phyloP scores from a whole-genome alignment of 53 echinoderm and acorn worm genomes.

The Echinometra lucunter region DNA sequence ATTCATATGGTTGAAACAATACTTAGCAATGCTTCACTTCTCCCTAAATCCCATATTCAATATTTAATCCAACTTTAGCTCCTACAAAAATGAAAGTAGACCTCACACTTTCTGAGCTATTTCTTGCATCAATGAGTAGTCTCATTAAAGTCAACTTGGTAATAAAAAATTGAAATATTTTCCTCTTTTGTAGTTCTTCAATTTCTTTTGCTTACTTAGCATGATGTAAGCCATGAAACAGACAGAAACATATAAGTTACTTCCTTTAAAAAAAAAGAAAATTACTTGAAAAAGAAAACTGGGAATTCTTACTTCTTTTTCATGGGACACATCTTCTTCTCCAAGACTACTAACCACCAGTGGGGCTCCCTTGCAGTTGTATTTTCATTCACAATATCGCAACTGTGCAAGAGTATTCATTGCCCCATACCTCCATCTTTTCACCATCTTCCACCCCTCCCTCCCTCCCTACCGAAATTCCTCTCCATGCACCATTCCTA shows the following conservation, averaged over 20 bases:
- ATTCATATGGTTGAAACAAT: not conserved
- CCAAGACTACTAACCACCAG: constrained; percentile 37
- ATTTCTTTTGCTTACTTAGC: not conserved
- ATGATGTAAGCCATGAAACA: not conserved
- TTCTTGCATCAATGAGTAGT: not conserved
- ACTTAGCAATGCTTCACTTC: not conserved
- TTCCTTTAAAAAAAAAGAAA: not conserved
- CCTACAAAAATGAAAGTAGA: not conserved
- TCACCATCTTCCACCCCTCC: not conserved
- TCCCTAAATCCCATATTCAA: not conserved
- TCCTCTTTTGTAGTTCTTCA: not conserved
- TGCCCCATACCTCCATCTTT: not conserved
- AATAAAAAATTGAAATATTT: not conserved
- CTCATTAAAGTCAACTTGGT: not conserved
- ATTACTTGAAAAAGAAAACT: not conserved
- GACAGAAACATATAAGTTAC: too few species aligned
- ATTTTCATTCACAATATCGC: constrained; percentile 70
- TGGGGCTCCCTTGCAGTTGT: constrained; percentile 28
- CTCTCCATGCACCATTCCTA: not conserved
- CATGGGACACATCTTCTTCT: not conserved
- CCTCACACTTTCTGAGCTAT: not conserved
- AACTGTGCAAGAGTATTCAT: constrained; percentile 58
- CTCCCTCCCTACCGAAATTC: not conserved
- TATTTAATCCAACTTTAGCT: not conserved
- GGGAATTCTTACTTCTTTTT: not conserved